Evolutionary conservation across 2,888 invertebrate genomes (phyloP).

Genomic region (Agrochola lota): DNA sequence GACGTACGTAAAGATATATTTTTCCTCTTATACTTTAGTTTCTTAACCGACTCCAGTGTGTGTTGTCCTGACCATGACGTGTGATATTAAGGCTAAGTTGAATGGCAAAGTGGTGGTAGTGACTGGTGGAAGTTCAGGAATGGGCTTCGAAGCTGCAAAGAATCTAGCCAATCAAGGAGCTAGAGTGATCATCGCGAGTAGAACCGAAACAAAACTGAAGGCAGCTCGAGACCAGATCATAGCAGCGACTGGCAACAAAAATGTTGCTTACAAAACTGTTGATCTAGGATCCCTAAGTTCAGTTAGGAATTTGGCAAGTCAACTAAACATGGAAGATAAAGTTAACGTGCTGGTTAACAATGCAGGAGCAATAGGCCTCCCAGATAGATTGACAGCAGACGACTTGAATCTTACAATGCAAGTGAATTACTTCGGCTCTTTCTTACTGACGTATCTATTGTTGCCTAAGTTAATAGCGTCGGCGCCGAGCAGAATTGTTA

Average conservation of each 20-base stretch:
- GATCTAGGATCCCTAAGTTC: constrained; percentile 87
- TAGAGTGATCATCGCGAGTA: constrained; percentile 88
- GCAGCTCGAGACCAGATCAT: constrained; percentile 79
- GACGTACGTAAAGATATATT: constrained; percentile 51
- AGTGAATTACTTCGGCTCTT: constrained; percentile 93
- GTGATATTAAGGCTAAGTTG: constrained; percentile 76
- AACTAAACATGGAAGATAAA: constrained; percentile 79
- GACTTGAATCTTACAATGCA: constrained; percentile 92
- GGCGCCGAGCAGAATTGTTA: constrained; percentile 91
- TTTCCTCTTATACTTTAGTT: constrained; percentile 65
- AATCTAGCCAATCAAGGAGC: constrained; percentile 87
- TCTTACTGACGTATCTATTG: constrained; percentile 93
- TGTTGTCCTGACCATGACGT: constrained; percentile 63
- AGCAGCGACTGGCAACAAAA: constrained; percentile 77
- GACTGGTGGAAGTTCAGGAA: constrained; percentile 85
- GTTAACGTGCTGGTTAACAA: constrained; percentile 91
- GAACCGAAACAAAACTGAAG: constrained; percentile 85
- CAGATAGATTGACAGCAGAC: constrained; percentile 90
- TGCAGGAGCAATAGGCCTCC: constrained; percentile 88
- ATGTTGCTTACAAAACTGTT: constrained; percentile 78
- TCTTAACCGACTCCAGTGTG: constrained; percentile 37
- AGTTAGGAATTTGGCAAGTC: constrained; percentile 89
- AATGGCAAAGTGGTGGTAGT: constrained; percentile 83
- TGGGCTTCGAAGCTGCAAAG: constrained; percentile 86
- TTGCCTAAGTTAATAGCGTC: constrained; percentile 88